Conservation (phyloP, 2,797 vertebrate genomes). For the Uromys caudimaculatus region DNA sequence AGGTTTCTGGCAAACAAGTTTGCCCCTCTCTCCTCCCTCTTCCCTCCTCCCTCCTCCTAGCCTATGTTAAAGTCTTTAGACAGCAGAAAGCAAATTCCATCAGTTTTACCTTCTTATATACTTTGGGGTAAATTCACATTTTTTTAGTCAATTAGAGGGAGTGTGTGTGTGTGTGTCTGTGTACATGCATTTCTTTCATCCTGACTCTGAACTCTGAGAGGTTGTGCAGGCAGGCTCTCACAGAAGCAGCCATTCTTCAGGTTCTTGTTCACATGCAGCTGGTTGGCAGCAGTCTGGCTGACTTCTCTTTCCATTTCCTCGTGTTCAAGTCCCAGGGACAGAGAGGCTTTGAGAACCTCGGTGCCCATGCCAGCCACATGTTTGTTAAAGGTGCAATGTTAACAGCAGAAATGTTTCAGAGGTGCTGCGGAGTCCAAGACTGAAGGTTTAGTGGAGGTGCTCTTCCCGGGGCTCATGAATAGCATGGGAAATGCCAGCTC, state of each 20-base stretch:
- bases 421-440: slow-evolving; percentile 29
- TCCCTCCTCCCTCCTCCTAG: not conserved
- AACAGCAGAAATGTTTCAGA: not conserved
- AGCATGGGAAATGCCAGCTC: slow-evolving; percentile 55
- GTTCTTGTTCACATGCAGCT: not conserved
- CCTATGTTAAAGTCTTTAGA: slow-evolving; percentile 15
- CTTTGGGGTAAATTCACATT: slow-evolving; percentile 27
- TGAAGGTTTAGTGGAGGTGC: slow-evolving; percentile 17
- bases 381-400: slow-evolving; percentile 43
- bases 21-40: not conserved
- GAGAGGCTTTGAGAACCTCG: slow-evolving; percentile 61
- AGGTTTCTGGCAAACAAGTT: slow-evolving; percentile 56
- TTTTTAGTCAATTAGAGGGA: not conserved
- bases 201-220: not conserved
- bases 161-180: not conserved
- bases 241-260: slow-evolving; percentile 25
- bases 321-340: slow-evolving; percentile 63
- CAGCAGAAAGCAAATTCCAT: slow-evolving; percentile 37
- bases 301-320: slow-evolving; percentile 50
- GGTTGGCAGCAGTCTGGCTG: not conserved
- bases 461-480: slow-evolving; percentile 54
- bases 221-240: slow-evolving; percentile 24
- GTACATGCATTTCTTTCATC: not conserved
- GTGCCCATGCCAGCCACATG: not conserved
- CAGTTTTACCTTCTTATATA: slow-evolving; percentile 6